phyloP scores from a whole-genome alignment of 2,797 vertebrate species.

The Adelosebastes latens region DNA sequence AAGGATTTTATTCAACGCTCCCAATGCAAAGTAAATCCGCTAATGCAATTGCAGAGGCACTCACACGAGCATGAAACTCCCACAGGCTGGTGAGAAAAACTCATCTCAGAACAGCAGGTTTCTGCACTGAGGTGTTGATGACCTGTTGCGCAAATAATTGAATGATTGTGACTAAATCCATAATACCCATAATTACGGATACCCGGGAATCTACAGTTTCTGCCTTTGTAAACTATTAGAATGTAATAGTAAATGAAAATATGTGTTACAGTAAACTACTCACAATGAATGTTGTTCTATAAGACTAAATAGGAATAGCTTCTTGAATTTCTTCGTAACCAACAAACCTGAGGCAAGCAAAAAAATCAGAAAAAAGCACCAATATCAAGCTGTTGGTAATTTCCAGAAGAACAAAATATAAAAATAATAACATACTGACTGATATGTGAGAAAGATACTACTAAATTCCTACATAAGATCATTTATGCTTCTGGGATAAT shows the following conservation, averaged over 20 bases:
- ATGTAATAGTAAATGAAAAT: neutral
- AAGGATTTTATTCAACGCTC: constrained; percentile 44
- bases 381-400: neutral
- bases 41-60: constrained; percentile 56
- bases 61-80: constrained; percentile 41
- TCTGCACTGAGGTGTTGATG: constrained; percentile 31
- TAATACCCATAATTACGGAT: neutral
- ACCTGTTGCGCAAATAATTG: constrained; percentile 44
- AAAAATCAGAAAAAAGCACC: neutral
- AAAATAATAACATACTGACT: neutral
- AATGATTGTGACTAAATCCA: constrained; percentile 17
- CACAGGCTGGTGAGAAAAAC: constrained; percentile 30
- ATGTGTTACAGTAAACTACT: neutral
- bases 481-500: neutral
- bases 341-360: neutral
- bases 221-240: neutral
- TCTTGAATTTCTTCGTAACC: neutral
- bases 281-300: neutral
- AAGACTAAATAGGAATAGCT: neutral
- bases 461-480: neutral
- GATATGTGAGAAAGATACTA: neutral
- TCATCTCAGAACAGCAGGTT: constrained; percentile 37
- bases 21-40: constrained; percentile 40
- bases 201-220: neutral
- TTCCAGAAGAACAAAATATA: neutral